Evolutionary conservation across 2,113 vertebrate species (phyloP), one percentile per base, ranked within the genome.

Genomic region (Bufo bufo): DNA sequence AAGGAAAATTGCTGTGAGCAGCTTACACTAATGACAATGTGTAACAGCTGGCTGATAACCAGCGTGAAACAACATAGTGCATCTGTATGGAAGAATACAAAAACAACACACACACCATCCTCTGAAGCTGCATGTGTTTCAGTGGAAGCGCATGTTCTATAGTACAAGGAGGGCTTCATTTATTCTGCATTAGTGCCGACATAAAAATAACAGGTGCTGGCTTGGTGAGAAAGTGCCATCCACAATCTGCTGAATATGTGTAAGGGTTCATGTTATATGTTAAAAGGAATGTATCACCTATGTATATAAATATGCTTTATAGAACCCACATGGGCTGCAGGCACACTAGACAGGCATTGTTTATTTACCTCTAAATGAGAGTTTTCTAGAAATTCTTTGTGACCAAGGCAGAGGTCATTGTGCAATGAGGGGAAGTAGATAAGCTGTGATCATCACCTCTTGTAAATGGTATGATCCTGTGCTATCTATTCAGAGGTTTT

Each of bases 11-110:
- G 72, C 72, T 49, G 72, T 47, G 1, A 78, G 75, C 75, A 23
- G 75, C 49, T 78, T 13, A 54, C 49, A 50, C 75, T 54, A 78
- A 78, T 54, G 75, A 54, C 75, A 78, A 78, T 54, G 19, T 78
- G 50, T 78, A 78, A 78, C 75, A 78, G 75, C 75, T 54, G 75
- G 75, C 49, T 54, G 54, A 54, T 54, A 78, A 78, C 72, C 75
- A 54, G 49, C 43, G 75, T 78, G 75, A 78, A 78, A 78, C 50
- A 78, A 78, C 50, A 78, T 23, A 13, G 49, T 6, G 20, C 75
- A 78, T 78, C 50, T 78, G 49, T 78, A 78, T 78, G 50, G n/a
- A 23, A 54, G 75, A n/a, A 54, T 78, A 23, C 74, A 78, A 78
- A 52, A 78, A 54, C 17, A 54, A 52, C 6, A 23, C 75, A 77